phyloP scores from a whole-genome alignment of 2,888 invertebrate species.

The Ennomos fuscantarius region DNA sequence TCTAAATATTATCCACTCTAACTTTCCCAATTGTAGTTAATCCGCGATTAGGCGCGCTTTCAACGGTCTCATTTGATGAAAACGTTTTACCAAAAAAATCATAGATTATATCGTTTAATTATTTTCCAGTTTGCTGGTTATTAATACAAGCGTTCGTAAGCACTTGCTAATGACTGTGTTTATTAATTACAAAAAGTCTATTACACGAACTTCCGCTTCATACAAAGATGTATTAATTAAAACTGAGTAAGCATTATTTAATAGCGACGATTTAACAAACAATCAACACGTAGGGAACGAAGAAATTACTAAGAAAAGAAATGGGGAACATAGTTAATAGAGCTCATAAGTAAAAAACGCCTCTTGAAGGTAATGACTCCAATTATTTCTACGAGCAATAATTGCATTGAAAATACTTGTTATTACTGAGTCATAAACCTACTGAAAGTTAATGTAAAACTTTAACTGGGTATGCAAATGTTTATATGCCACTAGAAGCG shows the following conservation, averaged over 20 bases:
- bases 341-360: constrained; percentile 30
- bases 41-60: constrained; percentile 18
- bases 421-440: constrained; percentile 30
- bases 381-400: constrained; percentile 31
- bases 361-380: constrained; percentile 33
- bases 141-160: constrained; percentile 33
- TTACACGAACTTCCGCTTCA: constrained; percentile 43
- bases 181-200: constrained; percentile 27
- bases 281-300: constrained; percentile 29
- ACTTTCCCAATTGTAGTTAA: constrained; percentile 9
- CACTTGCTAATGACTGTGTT: constrained; percentile 25
- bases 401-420: constrained; percentile 24
- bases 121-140: constrained; percentile 12
- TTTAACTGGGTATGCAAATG: constrained; percentile 4
- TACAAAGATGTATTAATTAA: constrained; percentile 37
- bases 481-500: constrained; percentile 1
- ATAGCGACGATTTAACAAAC: constrained; percentile 28
- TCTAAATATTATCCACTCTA: constrained; percentile 9
- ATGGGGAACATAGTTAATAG: constrained; percentile 39
- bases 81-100: constrained; percentile 4
- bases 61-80: constrained; percentile 9
- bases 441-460: constrained; percentile 18
- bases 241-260: constrained; percentile 25
- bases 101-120: constrained; percentile 8
- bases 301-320: constrained; percentile 45